Evolutionary conservation across 2,888 invertebrate genomes (phyloP), one percentile per base, ranked within the genome.

Genomic region (Biston stratarius): DNA sequence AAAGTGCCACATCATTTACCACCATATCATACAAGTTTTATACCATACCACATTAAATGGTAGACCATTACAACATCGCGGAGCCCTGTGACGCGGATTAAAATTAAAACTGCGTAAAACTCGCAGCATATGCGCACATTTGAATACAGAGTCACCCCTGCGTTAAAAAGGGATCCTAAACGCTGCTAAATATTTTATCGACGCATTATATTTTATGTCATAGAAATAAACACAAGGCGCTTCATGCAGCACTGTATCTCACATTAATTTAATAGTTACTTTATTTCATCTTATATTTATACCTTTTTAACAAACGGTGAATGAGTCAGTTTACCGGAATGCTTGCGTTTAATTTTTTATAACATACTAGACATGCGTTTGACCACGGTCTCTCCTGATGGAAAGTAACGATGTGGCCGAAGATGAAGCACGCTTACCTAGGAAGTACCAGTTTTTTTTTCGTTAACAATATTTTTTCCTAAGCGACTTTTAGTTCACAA

Each of bases 21-120:
- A n/a, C 15, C 8, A 10, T 14, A 5, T 15, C 6, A 9, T n/a
- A 24, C 1, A 38, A 58, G 7, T 48, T 24, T 9, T 11, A 11
- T 36, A 61, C 14, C 14, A 38, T 38, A 38, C 38, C 38, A 38
- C 6, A 11, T 15, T 59, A 61, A 57, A 53, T 34, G 40, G 55
- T 56, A 55, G 48, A 11, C 60, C 56, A 61, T 67, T 47, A 56
- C 71, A 70, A 70, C 63, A 47, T 59, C 71, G 64, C 64, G 72
- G 70, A 68, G 51, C 67, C 44, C 49, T 71, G 78, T 14, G 67
- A 77, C 81, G 84, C 80, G 86, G 87, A 91, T 90, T 91, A 90
- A 89, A 89, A 90, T 85, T 83, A 83, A 84, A 84, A 81, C 77
- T 83, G 88, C 91, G 88, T 88, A 87, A 87, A 92, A 91, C 90